A percentile compares a stretch with the other conserved stretches of the same genome.
Conservation (phyloP, 2,797 vertebrate species). For the Ptychobarbus kaznakovi region DNA sequence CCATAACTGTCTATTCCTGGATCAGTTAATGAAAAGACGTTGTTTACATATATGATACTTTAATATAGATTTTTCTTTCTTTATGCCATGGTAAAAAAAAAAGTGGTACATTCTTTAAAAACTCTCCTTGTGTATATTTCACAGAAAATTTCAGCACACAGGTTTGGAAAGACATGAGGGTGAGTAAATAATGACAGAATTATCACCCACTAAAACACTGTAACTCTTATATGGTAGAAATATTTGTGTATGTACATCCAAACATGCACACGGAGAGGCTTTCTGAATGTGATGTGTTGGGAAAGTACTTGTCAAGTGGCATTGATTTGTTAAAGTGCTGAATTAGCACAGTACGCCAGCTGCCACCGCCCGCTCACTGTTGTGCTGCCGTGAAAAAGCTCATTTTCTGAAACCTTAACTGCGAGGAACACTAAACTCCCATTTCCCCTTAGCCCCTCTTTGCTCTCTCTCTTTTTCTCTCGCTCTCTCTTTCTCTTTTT, state of each 20-base stretch:
- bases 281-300: conserved; percentile 89
- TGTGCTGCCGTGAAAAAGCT: conserved; percentile 75
- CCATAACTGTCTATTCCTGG: not conserved
- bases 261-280: conserved; percentile 58
- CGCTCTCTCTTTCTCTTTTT: conserved; percentile 38
- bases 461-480: not conserved
- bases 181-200: conserved; percentile 20
- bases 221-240: conserved; percentile 14
- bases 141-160: not conserved
- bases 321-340: conserved; percentile 99
- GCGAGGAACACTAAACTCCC: too few relatives aligned
- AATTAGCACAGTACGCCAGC: conserved; percentile 94
- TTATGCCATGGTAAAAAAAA: not conserved
- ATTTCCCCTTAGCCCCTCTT: conserved; percentile 58
- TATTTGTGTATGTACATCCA: conserved; percentile 32
- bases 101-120: not conserved
- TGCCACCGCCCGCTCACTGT: conserved; percentile 78
- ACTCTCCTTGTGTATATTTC: not conserved
- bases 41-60: not conserved
- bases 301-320: conserved; percentile 97
- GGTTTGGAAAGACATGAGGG: conserved; percentile 17
- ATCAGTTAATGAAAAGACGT: too few relatives aligned
- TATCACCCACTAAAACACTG: conserved; percentile 21
- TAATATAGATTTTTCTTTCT: not conserved
- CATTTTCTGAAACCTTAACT: conserved; percentile 68